Evolutionary conservation across 30 jellyfish, hydroid and myxozoan genomes (phyloP).

Genomic region (Cassiopea xamachana): DNA sequence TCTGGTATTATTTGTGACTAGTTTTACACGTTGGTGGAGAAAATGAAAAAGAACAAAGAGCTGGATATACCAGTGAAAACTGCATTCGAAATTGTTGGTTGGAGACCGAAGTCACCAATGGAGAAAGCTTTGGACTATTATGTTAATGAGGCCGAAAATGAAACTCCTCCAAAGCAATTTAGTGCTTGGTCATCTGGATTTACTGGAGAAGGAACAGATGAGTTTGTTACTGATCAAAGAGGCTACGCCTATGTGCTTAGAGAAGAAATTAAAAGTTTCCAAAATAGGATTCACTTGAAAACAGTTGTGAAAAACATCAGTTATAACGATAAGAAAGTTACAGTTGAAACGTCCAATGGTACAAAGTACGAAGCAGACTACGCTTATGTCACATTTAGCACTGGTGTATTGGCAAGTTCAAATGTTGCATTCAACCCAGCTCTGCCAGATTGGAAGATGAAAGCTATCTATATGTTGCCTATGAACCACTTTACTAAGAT

Average conservation of each 20-base stretch:
- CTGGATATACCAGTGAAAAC: slow-evolving; percentile 37
- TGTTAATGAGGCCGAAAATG: slow-evolving; percentile 57
- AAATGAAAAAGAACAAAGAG: slow-evolving; percentile 29
- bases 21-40: slow-evolving; percentile 23
- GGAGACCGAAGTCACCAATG: slow-evolving; percentile 47
- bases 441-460: slow-evolving; percentile 71
- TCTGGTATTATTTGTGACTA: background rate
- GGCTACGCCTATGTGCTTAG: slow-evolving; percentile 43
- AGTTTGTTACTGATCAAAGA: slow-evolving; percentile 52
- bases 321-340: slow-evolving; percentile 29
- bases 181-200: slow-evolving; percentile 31
- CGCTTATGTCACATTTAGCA: slow-evolving; percentile 62
- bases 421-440: slow-evolving; percentile 56
- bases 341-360: slow-evolving; percentile 41
- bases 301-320: slow-evolving; percentile 56
- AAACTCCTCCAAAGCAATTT: slow-evolving; percentile 29
- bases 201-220: slow-evolving; percentile 69
- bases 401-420: slow-evolving; percentile 66
- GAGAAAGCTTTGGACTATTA: slow-evolving; percentile 55
- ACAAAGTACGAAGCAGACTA: slow-evolving; percentile 56
- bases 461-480: slow-evolving; percentile 47
- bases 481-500: slow-evolving; percentile 63
- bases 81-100: slow-evolving; percentile 40
- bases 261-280: slow-evolving; percentile 26
- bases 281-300: slow-evolving; percentile 25